These are phyloP conservation scores for Leptatherina wallacei DNA, from an alignment of 2,797 vertebrate genomes.

Conservation along the genomic window DNA sequence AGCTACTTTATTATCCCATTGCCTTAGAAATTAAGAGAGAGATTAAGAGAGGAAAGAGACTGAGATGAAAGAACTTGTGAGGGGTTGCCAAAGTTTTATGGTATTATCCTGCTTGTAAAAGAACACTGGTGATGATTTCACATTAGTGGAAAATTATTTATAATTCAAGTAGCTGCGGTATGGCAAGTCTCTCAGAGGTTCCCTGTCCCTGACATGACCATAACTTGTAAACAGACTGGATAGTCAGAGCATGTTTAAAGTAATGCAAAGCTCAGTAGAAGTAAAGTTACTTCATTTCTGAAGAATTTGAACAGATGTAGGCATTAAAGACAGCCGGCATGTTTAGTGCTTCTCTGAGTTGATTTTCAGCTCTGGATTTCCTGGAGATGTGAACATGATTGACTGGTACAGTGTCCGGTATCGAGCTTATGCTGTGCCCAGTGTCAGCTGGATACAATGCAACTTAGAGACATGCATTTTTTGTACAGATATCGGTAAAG, in stretches of 20 bases:
- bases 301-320: background rate
- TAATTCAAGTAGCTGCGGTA: conserved; percentile 48
- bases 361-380: background rate
- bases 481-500: background rate
- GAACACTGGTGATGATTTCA: conserved; percentile 63
- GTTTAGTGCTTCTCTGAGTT: background rate
- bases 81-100: conserved; percentile 47
- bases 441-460: background rate
- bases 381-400: background rate
- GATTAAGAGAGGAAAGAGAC: conserved; percentile 49
- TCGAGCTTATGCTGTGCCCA: background rate
- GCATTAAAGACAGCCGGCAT: background rate
- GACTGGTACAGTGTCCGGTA: background rate
- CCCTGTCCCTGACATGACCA: conserved; percentile 1
- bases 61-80: conserved; percentile 61
- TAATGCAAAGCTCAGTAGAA: background rate
- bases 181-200: conserved; percentile 50
- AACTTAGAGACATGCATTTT: background rate
- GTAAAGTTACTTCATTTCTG: background rate
- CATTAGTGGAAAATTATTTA: conserved; percentile 62
- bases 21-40: conserved; percentile 51
- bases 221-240: conserved; percentile 24
- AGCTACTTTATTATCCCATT: conserved; percentile 52
- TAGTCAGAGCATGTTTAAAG: conserved; percentile 31
- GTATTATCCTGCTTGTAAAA: conserved; percentile 67